A percentile compares a stretch with the other conserved stretches of the same genome.
Conservation (phyloP, 2,113 vertebrate species). For the Platichthys flesus region DNA sequence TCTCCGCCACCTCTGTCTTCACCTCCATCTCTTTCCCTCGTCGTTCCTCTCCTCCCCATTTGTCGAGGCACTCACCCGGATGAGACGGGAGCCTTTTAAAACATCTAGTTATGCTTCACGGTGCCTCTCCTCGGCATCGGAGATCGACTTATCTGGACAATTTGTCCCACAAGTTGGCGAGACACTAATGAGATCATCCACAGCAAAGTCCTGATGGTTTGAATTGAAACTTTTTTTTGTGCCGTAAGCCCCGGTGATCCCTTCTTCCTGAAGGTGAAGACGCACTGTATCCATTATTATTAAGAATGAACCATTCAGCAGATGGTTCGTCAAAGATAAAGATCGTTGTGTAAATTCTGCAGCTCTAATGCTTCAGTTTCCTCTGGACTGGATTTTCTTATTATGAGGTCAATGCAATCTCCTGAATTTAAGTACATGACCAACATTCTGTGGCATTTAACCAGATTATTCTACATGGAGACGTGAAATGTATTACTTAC, state of each 20-base stretch:
- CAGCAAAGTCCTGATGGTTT: constrained; percentile 60
- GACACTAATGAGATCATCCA: constrained; percentile 74
- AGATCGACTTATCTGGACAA: constrained; percentile 78
- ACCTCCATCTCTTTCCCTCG: constrained; percentile 68
- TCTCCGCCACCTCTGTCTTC: constrained; percentile 66
- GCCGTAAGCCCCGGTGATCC: background rate
- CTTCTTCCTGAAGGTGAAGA: background rate
- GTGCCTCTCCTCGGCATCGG: constrained; percentile 50
- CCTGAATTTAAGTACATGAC: too few relatives aligned
- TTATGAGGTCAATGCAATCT: too few relatives aligned
- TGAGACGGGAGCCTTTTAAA: constrained; percentile 77
- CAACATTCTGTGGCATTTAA: too few relatives aligned
- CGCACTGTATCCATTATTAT: background rate
- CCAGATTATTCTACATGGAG: too few relatives aligned
- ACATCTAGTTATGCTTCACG: constrained; percentile 74
- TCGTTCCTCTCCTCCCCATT: constrained; percentile 69
- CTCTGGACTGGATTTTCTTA: too few relatives aligned
- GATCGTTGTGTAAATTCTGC: background rate
- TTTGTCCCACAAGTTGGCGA: constrained; percentile 72
- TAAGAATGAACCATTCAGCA: background rate
- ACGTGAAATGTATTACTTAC: too few relatives aligned
- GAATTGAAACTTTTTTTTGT: constrained; percentile 39
- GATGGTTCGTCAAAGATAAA: background rate
- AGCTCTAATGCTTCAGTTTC: background rate
- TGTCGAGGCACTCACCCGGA: constrained; percentile 76